These are phyloP conservation scores for Germaria angustata DNA, from an alignment of 2,888 invertebrate genomes.

Conservation along the genomic window DNA sequence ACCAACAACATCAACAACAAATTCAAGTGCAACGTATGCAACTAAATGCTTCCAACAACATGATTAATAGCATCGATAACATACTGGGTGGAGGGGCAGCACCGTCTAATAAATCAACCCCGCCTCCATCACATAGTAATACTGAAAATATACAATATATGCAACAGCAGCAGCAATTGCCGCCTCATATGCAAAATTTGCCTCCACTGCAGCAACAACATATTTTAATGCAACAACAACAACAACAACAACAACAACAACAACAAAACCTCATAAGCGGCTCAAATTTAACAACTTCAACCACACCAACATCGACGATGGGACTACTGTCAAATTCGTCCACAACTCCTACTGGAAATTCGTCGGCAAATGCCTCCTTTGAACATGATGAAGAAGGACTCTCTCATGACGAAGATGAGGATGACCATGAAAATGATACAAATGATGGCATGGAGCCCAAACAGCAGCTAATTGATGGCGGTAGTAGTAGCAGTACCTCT, in stretches of 20 bases:
- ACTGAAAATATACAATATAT: slow-evolving; percentile 66
- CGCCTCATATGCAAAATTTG: slow-evolving; percentile 65
- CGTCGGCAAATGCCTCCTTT: slow-evolving; percentile 70
- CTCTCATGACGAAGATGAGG: slow-evolving; percentile 74
- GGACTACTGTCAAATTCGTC: slow-evolving; percentile 42
- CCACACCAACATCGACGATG: slow-evolving; percentile 43
- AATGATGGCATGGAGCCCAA: slow-evolving; percentile 76
- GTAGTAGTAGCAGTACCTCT: slow-evolving; percentile 77
- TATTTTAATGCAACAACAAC: slow-evolving; percentile 64
- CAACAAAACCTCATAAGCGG: slow-evolving; percentile 51
- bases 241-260: slow-evolving; percentile 66
- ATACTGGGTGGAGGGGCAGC: slow-evolving; percentile 61
- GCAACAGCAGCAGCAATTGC: slow-evolving; percentile 64
- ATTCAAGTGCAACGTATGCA: slow-evolving; percentile 66
- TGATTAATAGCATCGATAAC: slow-evolving; percentile 70
- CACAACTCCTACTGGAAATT: slow-evolving; percentile 46
- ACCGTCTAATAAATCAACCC: slow-evolving; percentile 38
- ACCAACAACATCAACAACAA: slow-evolving; percentile 70
- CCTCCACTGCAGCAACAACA: slow-evolving; percentile 64
- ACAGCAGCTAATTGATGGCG: slow-evolving; percentile 77
- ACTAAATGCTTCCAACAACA: slow-evolving; percentile 59
- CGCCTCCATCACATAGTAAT: slow-evolving; percentile 61
- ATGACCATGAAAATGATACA: slow-evolving; percentile 74
- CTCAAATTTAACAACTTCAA: slow-evolving; percentile 38
- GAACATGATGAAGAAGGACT: slow-evolving; percentile 76